A percentile compares a stretch with the other conserved stretches of the same genome.
These are phyloP conservation scores for Phenganax stokvisi DNA, from an alignment of 92 coral and sea anemone species.

Conservation along the genomic window DNA sequence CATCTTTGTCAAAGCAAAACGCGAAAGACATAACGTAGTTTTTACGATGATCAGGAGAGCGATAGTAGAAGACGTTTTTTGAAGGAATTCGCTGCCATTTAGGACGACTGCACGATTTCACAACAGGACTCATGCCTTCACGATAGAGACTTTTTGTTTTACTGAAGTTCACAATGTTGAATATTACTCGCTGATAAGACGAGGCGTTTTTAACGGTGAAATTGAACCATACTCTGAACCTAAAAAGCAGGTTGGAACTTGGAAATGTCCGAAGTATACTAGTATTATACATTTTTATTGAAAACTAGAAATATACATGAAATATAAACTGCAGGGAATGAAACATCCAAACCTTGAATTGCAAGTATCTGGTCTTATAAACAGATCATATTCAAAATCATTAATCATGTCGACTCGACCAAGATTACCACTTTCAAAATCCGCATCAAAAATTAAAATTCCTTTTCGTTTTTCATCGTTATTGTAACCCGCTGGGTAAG, in stretches of 20 bases:
- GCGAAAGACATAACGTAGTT: slow-evolving; percentile 97
- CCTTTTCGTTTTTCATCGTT: slow-evolving; percentile 81
- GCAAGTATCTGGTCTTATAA: slow-evolving; percentile 97
- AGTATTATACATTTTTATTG: neutral
- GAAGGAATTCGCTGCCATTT: slow-evolving; percentile 99
- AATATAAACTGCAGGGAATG: neutral
- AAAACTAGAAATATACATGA: neutral
- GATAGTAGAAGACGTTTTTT: slow-evolving; percentile 93
- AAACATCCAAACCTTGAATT: slow-evolving; percentile 60
- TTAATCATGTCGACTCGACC: slow-evolving; percentile 95
- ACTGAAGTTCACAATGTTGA: slow-evolving; percentile 93
- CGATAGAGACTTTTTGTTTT: slow-evolving; percentile 96
- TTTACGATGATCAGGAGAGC: slow-evolving; percentile 96
- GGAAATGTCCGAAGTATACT: neutral
- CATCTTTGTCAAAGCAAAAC: slow-evolving; percentile 89
- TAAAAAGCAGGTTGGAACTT: neutral
- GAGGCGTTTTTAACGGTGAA: slow-evolving; percentile 84
- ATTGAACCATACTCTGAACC: slow-evolving; percentile 93
- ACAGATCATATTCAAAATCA: slow-evolving; percentile 91
- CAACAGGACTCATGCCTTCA: slow-evolving; percentile 97
- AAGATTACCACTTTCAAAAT: slow-evolving; percentile 97
- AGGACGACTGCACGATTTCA: slow-evolving; percentile 88
- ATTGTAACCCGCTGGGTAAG: slow-evolving; percentile 71
- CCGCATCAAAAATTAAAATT: slow-evolving; percentile 84
- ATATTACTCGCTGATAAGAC: slow-evolving; percentile 88